Evolutionary conservation across 2,113 vertebrate species (phyloP), one percentile per base, ranked within the genome.

Genomic region (Hyaena hyaena): DNA sequence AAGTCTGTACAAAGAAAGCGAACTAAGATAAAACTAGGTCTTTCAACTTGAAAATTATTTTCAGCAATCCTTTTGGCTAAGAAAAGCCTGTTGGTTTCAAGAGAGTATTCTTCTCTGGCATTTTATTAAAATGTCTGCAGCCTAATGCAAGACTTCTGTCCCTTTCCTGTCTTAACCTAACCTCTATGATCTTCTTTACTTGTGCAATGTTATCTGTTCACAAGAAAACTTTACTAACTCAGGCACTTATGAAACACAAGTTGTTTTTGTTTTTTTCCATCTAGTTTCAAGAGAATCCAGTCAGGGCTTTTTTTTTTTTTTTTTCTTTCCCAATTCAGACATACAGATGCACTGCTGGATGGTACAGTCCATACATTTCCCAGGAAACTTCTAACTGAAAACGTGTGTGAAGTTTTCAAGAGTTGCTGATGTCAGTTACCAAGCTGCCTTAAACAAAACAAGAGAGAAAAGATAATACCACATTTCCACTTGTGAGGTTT

Each of bases 241-340:
- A 99, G 98, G 98, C 98, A 99, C 99, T 99, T 99, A 97, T 0
- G 94, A 97, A 98, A 97, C 76, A 97, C 0, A 1, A 88, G 0
- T 35, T 5, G 61, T 39, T 35, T 35, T 35, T 39, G 39, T 39
- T 77, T 26, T 58, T 82, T 43, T 50, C 81, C 93, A 83, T 94
- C 76, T 92, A 93, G 84, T 83, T 86, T 96, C 81, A 90, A 93
- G 90, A 97, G 96, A 96, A 85, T 55, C 94, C 28, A 53, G 88
- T 73, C 93, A 92, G 73, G 73, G 43, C 14, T 5, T 91, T 94
- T 21, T 39, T 39, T 39, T 39, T 39, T 73, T 73, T 45, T 45
- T 45, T 28, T 16, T 48, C 74, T 92, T 97, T 39, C 48, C 83
- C 77, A 85, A 73, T 96, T 86, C 88, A 88, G 86, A 98, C 23